Conservation (phyloP, 2,797 vertebrate genomes). For the Silurus aristotelis region DNA sequence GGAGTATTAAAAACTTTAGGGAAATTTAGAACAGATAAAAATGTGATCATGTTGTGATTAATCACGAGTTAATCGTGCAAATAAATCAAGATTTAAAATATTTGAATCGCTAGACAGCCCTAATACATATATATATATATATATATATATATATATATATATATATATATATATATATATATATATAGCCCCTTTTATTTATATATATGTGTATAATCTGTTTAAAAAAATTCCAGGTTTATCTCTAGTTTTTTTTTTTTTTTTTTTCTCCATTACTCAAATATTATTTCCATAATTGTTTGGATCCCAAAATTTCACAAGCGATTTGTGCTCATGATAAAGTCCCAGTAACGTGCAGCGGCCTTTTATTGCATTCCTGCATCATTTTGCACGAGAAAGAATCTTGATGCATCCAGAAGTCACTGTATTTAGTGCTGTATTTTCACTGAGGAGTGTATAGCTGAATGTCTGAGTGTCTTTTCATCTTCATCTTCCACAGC, state of each 20-base stretch:
- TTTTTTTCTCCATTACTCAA: neutral
- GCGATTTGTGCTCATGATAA: neutral
- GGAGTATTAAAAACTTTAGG: too few species aligned
- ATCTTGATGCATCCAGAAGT: neutral
- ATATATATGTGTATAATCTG: too few species aligned
- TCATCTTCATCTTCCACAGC: slow-evolving; percentile 59
- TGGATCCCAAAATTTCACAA: neutral
- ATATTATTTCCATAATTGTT: neutral
- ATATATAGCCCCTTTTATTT: too few species aligned
- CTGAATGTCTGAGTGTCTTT: neutral
- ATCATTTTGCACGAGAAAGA: neutral
- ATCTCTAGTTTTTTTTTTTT: neutral
- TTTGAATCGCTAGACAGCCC: too few species aligned
- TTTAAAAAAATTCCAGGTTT: neutral
- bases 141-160: too few species aligned
- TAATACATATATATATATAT: too few species aligned
- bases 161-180: too few species aligned
- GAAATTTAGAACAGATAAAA: too few species aligned
- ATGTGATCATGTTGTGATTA: too few species aligned
- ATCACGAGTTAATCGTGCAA: too few species aligned
- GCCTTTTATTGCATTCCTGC: neutral
- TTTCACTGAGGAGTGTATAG: neutral
- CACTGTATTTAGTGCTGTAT: neutral
- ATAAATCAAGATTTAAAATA: too few species aligned
- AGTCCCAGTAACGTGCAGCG: neutral